Evolutionary conservation across 1,140 invertebrate species (phyloP), one percentile per base, ranked within the genome.

Genomic region (Hormaphis cornu): DNA sequence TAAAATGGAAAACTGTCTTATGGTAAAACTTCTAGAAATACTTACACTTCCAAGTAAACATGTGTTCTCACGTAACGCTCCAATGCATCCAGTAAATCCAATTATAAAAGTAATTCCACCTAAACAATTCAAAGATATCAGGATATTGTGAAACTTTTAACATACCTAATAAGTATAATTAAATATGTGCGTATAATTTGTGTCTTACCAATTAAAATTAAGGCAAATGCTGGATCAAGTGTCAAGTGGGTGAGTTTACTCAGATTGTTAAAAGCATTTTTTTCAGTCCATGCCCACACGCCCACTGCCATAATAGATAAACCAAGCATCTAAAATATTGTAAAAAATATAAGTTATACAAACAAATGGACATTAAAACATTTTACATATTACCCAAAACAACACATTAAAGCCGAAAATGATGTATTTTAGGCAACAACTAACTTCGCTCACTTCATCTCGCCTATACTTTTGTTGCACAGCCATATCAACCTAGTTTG

Each of bases 351-450:
- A 35, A 44, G 7, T 6, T 58, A 14, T 44, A 42, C 37, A 70
- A 70, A 12, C 40, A 18, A 58, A 35, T 50, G 12, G 10, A 33
- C 33, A 5, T 16, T 26, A 16, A 16, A 46, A 18, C 10, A 40
- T 40, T 10, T 40, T 16, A 9, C 10, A 66, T 83, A 87, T 87
- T 80, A 95, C 91, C 93, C 94, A 97, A 83, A 97, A 96, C 74
- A 97, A 82, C 72, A 97, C 93, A 84, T 98, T 98, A 81, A 95
- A 95, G 78, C 90, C 88, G 81, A 97, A 97, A 75, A 97, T 95
- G 77, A 96, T 85, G 82, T 97, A 97, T 82, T 97, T 97, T 54
- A 97, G 83, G 80, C 93, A 96, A 82, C 93, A 95, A 82, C 91
- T 95, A 76, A 97, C 92, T 89, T 97, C 94, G 78, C 87, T 91